Percentiles rank a stretch among this genome's conserved stretches.
These are phyloP conservation scores for Ctenochaetus hawaiiensis DNA, from an alignment of 2,797 vertebrate species.

Conservation along the genomic window DNA sequence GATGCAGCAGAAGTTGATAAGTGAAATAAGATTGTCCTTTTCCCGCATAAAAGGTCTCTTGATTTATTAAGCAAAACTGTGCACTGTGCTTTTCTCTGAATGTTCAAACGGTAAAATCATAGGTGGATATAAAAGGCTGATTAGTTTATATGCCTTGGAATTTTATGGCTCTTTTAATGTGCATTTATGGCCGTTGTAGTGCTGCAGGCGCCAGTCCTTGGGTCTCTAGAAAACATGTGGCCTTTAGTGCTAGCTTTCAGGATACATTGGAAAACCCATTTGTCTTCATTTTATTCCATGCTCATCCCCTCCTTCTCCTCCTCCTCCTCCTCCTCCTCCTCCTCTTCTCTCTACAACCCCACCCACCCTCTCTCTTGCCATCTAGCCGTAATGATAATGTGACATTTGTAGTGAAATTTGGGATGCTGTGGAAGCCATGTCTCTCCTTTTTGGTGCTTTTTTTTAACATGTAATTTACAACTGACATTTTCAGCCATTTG, in stretches of 20 bases:
- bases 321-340: not conserved
- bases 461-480: slow-evolving; percentile 20
- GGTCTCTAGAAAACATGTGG: slow-evolving; percentile 47
- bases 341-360: not conserved
- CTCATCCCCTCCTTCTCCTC: slow-evolving; percentile 17
- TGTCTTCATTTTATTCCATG: slow-evolving; percentile 54
- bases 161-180: slow-evolving; percentile 13
- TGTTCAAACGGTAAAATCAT: not conserved
- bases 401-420: slow-evolving; percentile 29
- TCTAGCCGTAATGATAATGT: slow-evolving; percentile 38
- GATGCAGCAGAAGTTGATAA: not conserved
- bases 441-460: not conserved
- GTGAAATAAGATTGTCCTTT: not conserved
- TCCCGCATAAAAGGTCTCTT: not conserved
- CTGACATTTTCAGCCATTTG: slow-evolving; percentile 23
- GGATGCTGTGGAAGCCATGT: not conserved
- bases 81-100: not conserved
- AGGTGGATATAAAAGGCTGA: not conserved
- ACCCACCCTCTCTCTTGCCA: slow-evolving; percentile 1
- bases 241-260: slow-evolving; percentile 45
- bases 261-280: slow-evolving; percentile 47
- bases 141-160: not conserved
- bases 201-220: slow-evolving; percentile 13
- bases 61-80: not conserved
- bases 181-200: not conserved